Evolutionary conservation across 2,113 vertebrate genomes (phyloP).

Genomic region (Perca schrenkii): DNA sequence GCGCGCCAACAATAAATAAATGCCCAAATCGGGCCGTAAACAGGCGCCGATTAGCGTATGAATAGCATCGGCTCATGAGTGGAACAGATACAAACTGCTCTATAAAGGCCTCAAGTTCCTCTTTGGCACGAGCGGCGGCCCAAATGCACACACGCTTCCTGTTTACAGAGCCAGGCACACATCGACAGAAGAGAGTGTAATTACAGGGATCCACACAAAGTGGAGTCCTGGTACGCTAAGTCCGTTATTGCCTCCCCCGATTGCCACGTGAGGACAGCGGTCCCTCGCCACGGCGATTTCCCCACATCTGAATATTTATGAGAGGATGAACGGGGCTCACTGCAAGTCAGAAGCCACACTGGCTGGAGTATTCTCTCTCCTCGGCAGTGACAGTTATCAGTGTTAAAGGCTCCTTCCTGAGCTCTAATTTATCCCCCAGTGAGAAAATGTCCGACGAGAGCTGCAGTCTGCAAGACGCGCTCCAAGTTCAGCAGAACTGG

Average conservation of each 20-base stretch:
- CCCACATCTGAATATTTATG: conserved; percentile 81
- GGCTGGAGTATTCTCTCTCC: conserved; percentile 32
- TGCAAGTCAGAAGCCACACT: conserved; percentile 48
- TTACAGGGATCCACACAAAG: conserved; percentile 77
- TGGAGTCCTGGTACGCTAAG: conserved; percentile 74
- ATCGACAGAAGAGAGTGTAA: conserved; percentile 73
- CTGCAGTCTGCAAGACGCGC: conserved; percentile 18
- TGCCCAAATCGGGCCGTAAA: conserved; percentile 39
- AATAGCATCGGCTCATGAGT: conserved; percentile 55
- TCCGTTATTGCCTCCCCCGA: conserved; percentile 76
- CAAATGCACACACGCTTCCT: conserved; percentile 60
- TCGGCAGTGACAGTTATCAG: conserved; percentile 50
- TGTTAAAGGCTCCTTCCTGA: conserved; percentile 61
- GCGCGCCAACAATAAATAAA: background rate
- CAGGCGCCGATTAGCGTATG: conserved; percentile 64
- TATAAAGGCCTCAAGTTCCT: conserved; percentile 58
- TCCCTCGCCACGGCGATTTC: conserved; percentile 49
- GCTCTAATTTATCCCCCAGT: conserved; percentile 71
- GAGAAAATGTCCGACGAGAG: conserved; percentile 37
- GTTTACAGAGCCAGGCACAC: conserved; percentile 66
- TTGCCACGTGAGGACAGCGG: conserved; percentile 71
- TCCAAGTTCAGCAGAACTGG: conserved; percentile 27
- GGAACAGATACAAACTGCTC: conserved; percentile 59
- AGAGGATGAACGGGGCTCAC: conserved; percentile 49
- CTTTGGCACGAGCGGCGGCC: conserved; percentile 52